phyloP scores from a whole-genome alignment of 2,888 invertebrate species.

The Scelioninae gen. 2 region DNA sequence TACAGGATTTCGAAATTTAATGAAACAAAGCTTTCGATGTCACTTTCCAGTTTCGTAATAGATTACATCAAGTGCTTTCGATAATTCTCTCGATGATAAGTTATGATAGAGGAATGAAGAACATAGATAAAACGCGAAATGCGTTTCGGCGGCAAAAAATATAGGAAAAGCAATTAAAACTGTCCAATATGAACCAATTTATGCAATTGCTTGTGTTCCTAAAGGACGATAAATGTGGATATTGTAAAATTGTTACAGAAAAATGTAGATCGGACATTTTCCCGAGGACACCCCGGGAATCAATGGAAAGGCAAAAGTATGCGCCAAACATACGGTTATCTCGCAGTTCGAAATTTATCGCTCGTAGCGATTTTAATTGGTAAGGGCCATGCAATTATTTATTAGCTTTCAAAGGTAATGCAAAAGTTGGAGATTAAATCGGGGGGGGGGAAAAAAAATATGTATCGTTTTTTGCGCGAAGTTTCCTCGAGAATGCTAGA shows the following conservation, averaged over 20 bases:
- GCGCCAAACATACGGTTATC: constrained; percentile 36
- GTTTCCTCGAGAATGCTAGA: neutral
- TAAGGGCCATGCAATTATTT: constrained; percentile 36
- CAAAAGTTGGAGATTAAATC: constrained; percentile 41
- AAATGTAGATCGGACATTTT: constrained; percentile 48
- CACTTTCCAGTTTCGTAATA: neutral
- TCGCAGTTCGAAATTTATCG: constrained; percentile 39
- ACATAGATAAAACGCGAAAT: constrained; percentile 31
- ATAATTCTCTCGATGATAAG: constrained; percentile 23
- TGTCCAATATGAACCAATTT: constrained; percentile 49
- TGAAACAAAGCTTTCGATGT: too few relatives aligned
- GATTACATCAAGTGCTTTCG: constrained; percentile 24
- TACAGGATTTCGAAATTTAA: constrained; percentile 1
- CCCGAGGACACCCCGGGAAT: constrained; percentile 31
- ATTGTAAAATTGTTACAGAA: constrained; percentile 48
- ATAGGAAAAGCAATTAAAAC: constrained; percentile 53
- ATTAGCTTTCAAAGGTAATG: constrained; percentile 42
- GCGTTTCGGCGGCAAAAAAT: constrained; percentile 33
- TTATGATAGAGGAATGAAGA: constrained; percentile 33
- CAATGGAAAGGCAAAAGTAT: constrained; percentile 52
- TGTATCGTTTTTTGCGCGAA: constrained; percentile 7
- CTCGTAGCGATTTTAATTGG: constrained; percentile 42
- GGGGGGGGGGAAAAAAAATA: constrained; percentile 19
- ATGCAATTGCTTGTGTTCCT: constrained; percentile 49
- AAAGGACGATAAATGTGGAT: constrained; percentile 45